phyloP scores from a whole-genome alignment of 2,113 vertebrate genomes.

The Hypomesus transpacificus region DNA sequence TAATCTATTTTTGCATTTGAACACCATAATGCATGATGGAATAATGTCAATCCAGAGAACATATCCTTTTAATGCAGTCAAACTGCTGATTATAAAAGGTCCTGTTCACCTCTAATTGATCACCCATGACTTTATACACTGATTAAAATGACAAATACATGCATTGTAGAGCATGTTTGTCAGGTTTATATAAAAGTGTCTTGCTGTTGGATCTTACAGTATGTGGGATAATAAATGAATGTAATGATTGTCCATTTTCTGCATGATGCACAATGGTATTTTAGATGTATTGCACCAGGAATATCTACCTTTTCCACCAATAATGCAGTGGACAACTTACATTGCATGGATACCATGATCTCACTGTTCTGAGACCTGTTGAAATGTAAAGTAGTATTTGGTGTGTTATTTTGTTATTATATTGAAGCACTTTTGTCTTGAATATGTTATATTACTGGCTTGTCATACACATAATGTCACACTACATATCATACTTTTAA shows the following conservation, averaged over 20 bases:
- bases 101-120: no score
- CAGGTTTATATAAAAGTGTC: constrained; percentile 35
- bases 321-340: constrained; percentile 37
- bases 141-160: no score
- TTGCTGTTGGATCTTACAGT: constrained; percentile 24
- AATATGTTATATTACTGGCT: constrained; percentile 17
- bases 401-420: constrained; percentile 17
- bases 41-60: constrained; percentile 33
- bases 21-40: constrained; percentile 54
- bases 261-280: constrained; percentile 14
- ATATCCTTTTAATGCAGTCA: constrained; percentile 35
- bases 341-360: constrained; percentile 57
- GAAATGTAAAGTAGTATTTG: constrained; percentile 16
- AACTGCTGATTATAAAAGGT: no score
- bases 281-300: constrained; percentile 42
- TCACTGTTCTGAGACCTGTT: constrained; percentile 37
- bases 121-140: no score
- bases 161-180: constrained; percentile 11
- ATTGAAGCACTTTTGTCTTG: not conserved
- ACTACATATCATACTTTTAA: constrained; percentile 32
- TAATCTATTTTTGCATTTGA: constrained; percentile 39
- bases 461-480: not conserved
- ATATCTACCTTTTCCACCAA: constrained; percentile 37
- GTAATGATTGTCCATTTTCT: no score
- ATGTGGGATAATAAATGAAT: no score